Conservation (phyloP, 2,888 invertebrate genomes). For the Lasioglossum leucozonium region DNA sequence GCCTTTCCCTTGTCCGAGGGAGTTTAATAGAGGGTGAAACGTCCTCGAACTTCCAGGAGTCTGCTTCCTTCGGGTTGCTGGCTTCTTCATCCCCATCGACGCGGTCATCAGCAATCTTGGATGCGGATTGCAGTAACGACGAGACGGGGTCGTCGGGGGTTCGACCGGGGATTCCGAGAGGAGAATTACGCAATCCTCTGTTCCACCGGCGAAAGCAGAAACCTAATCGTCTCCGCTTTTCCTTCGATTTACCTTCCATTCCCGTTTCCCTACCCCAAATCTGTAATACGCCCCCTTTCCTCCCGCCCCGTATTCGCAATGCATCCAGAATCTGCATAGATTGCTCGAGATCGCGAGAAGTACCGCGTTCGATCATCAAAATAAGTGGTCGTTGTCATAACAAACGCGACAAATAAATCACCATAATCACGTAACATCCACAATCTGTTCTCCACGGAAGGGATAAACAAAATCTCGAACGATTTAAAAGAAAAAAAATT, state of each 20-base stretch:
- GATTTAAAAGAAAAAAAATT: no score
- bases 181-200: conserved; percentile 53
- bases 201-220: conserved; percentile 33
- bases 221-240: conserved; percentile 50
- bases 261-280: neutral
- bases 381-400: neutral
- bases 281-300: neutral
- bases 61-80: conserved; percentile 67
- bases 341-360: neutral
- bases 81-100: conserved; percentile 63
- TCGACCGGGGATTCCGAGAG: conserved; percentile 26
- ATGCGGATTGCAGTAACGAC: conserved; percentile 56
- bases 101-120: conserved; percentile 66
- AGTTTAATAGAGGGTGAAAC: conserved; percentile 85
- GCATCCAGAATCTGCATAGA: neutral
- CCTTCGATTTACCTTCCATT: conserved; percentile 38
- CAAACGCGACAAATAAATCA: neutral
- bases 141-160: neutral
- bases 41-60: conserved; percentile 73
- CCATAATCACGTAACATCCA: neutral
- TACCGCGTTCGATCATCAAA: neutral
- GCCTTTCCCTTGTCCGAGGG: conserved; percentile 87
- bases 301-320: neutral
- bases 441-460: neutral
- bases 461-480: no score